Conservation (phyloP, 1,140 invertebrate species). For the Chrysopa pallens region DNA sequence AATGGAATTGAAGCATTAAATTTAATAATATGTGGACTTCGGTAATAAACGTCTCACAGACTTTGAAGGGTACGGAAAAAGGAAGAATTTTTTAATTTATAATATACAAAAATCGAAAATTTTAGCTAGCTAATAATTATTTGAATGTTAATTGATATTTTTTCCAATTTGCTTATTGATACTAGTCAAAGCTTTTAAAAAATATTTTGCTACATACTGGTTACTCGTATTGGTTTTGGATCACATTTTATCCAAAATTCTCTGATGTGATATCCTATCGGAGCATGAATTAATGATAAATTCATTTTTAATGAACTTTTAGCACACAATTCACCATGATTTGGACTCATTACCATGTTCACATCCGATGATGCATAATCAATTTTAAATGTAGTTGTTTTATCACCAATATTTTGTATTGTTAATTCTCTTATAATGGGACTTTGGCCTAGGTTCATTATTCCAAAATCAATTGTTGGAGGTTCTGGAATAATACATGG, state of each 20-base stretch:
- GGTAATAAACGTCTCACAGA: too few species aligned
- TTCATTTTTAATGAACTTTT: conserved; percentile 5
- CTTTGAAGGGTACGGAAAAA: too few species aligned
- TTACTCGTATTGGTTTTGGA: conserved; percentile 13
- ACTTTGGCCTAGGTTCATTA: conserved; percentile 13
- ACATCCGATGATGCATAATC: conserved; percentile 15
- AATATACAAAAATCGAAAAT: too few species aligned
- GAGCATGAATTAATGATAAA: conserved; percentile 13
- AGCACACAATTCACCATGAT: conserved; percentile 8
- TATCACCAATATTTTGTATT: conserved; percentile 14
- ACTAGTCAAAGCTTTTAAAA: too few species aligned
- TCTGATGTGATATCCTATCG: conserved; percentile 12
- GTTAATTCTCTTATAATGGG: conserved; percentile 11
- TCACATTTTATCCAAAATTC: conserved; percentile 20
- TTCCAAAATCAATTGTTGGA: conserved; percentile 15
- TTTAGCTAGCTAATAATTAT: too few species aligned
- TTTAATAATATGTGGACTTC: too few species aligned
- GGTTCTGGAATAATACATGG: conserved; percentile 10
- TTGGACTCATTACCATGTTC: conserved; percentile 13
- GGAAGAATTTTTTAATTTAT: too few species aligned
- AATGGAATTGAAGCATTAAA: conserved; percentile 13
- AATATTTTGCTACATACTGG: conserved; percentile 12
- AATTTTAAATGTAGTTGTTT: conserved; percentile 16
- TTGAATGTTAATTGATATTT: too few species aligned
- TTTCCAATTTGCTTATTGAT: too few species aligned